Percentiles rank a stretch among this genome's conserved stretches.
phyloP scores from a whole-genome alignment of 2,113 vertebrate species.

The Lamprologus lemairii region DNA sequence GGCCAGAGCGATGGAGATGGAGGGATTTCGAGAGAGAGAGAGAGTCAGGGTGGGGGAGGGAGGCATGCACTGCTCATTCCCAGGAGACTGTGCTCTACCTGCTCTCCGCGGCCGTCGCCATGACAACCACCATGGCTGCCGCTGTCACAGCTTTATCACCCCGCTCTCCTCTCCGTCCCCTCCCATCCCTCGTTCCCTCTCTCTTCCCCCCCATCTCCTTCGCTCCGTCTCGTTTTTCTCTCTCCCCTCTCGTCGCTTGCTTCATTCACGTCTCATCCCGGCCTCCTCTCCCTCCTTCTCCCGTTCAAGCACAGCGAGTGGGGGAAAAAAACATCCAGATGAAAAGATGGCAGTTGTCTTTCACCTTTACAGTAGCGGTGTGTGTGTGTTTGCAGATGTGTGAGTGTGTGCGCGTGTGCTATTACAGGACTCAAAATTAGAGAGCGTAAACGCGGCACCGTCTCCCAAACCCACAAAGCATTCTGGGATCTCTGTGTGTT shows the following conservation, averaged over 20 bases:
- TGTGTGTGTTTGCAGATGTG: neutral
- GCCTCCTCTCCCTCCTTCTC: neutral
- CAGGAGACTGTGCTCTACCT: constrained; percentile 66
- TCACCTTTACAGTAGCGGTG: constrained; percentile 7
- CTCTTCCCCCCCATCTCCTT: neutral
- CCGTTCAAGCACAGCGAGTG: neutral
- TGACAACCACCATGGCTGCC: constrained; percentile 66
- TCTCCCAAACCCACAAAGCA: constrained; percentile 65
- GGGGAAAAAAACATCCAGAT: neutral
- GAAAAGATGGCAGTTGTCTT: neutral
- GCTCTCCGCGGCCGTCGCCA: constrained; percentile 61
- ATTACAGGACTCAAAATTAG: constrained; percentile 68
- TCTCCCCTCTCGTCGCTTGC: neutral
- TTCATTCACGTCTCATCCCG: neutral
- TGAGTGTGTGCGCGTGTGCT: constrained; percentile 8
- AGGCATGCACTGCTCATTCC: constrained; percentile 51
- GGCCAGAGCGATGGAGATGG: neutral
- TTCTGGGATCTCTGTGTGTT: constrained; percentile 60
- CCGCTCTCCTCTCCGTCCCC: neutral
- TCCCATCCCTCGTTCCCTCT: neutral
- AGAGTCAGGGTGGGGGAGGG: constrained; percentile 15
- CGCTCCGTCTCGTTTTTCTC: neutral
- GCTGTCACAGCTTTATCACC: constrained; percentile 59
- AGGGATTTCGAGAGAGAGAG: constrained; percentile 4
- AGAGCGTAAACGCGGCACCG: constrained; percentile 48